A percentile compares a stretch with the other conserved stretches of the same genome.
Evolutionary conservation across 1,140 invertebrate genomes (phyloP).

Genomic region (Diuraphis noxia): DNA sequence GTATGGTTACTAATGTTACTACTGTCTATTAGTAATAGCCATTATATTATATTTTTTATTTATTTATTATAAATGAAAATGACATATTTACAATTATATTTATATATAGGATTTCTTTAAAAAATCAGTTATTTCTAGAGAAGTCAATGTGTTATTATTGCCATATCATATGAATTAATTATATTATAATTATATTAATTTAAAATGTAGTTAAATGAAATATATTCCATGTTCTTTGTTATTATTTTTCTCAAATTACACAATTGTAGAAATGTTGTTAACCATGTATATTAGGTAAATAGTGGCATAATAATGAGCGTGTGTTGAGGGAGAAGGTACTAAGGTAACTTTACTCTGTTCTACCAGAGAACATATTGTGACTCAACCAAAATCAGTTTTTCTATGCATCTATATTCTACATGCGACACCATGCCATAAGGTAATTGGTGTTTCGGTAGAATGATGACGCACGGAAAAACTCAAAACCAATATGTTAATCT

Average conservation of each 20-base stretch:
- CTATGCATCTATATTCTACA: too few species aligned
- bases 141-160: neutral
- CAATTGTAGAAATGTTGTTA: slow-evolving; percentile 51
- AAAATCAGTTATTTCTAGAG: neutral
- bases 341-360: too few species aligned
- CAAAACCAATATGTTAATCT: too few species aligned
- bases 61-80: neutral
- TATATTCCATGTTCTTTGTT: neutral
- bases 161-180: neutral
- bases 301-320: too few species aligned
- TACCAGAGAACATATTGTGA: too few species aligned
- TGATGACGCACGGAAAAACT: too few species aligned
- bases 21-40: neutral
- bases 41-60: neutral
- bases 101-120: neutral
- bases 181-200: too few species aligned
- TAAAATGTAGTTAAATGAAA: neutral
- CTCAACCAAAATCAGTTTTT: too few species aligned
- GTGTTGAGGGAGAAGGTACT: too few species aligned
- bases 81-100: neutral
- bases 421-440: too few species aligned
- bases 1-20: too few species aligned
- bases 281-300: neutral
- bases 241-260: neutral
- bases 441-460: too few species aligned